phyloP scores from a whole-genome alignment of 2,888 invertebrate species.

The Pandemis heparana region DNA sequence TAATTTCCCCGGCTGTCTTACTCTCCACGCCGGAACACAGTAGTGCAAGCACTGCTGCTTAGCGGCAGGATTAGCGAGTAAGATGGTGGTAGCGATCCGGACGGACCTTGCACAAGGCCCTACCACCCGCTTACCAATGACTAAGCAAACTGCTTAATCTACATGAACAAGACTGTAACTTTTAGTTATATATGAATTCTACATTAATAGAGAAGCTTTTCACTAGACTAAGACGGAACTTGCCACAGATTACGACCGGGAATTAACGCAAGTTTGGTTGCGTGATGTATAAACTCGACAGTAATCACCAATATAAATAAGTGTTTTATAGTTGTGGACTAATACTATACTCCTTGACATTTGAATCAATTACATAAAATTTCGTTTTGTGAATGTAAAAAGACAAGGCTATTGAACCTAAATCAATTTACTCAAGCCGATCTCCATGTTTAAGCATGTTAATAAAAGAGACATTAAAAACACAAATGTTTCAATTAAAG shows the following conservation, averaged over 20 bases:
- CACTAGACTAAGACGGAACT: not conserved
- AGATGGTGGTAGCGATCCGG: too few species aligned
- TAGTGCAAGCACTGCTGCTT: too few species aligned
- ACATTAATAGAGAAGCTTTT: conserved; percentile 20
- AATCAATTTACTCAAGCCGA: not conserved
- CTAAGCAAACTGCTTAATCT: not conserved
- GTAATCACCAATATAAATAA: conserved; percentile 26
- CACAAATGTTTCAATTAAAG: conserved; percentile 25
- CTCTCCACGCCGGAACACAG: too few species aligned
- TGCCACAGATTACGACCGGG: not conserved
- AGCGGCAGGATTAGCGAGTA: too few species aligned
- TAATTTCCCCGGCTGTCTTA: too few species aligned
- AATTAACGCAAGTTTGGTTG: conserved; percentile 20
- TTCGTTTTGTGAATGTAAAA: conserved; percentile 19
- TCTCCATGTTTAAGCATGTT: not conserved
- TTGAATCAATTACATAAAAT: conserved; percentile 16
- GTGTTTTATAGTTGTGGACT: conserved; percentile 16
- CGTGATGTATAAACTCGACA: not conserved
- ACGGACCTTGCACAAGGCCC: too few species aligned
- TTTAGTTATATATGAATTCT: not conserved
- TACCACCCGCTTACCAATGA: not conserved
- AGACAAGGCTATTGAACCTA: conserved; percentile 14
- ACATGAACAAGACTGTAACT: too few species aligned
- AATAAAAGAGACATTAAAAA: conserved; percentile 5
- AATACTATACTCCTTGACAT: conserved; percentile 31